Base-by-base conservation (phyloP, 2,113 vertebrate genomes). In the Pungitius pungitius region DNA sequence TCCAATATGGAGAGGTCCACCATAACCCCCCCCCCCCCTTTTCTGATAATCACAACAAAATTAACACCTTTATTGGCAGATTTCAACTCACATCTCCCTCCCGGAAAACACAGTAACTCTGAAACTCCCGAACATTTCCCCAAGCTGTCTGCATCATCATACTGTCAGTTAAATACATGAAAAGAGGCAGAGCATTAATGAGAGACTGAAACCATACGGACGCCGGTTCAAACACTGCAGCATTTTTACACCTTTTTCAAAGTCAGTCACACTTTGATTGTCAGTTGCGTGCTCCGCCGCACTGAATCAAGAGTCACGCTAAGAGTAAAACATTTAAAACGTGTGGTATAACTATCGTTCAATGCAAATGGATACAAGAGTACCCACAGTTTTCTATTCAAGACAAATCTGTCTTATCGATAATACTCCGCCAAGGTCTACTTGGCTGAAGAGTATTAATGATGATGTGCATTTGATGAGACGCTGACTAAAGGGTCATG, bases 231-330 rank as follows among this genome's bases (percentile, higher is more conserved):
- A 24, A 7, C 15, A 26, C 45, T 45, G 55, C 33, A 63, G 61
- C 33, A 39, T 59, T 78, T 18, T 47, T 49, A 49, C 3, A 13
- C 17, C 54, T 24, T 20, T n/a, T 55, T 71, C 75, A 69, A 78
- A 45, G 58, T 49, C 64, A 56, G 55, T 20, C 42, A 49, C 42
- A 62, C 39, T 82, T 49, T 49, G 82, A 91, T 87, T 85, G 87
- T 88, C 85, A 76, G 77, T 70, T 74, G 14, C 20, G 54, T 55
- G 61, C 22, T 75, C 3, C 18, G 30, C n/a, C 0, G 24, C 22
- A 57, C 14, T 42, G 40, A 63, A 68, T 49, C 70, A 24, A 60
- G 20, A 68, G 63, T 58, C 20, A 37, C 49, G 35, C 49, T 67
- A 33, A 33, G 27, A 68, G 26, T 43, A 56, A 75, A 71, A 73